Conservation (phyloP, 2,888 invertebrate genomes). For the Leucania comma region DNA sequence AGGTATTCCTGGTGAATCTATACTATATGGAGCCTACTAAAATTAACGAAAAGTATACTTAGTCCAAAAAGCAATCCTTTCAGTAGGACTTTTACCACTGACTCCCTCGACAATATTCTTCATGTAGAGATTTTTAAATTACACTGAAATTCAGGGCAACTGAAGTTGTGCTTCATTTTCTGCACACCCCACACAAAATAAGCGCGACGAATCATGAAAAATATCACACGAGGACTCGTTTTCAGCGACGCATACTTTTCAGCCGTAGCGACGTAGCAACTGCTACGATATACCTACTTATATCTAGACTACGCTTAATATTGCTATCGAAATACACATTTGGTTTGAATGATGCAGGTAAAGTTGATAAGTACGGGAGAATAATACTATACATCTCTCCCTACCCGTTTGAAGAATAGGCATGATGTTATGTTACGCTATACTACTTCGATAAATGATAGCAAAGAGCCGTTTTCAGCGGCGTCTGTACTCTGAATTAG, state of each 20-base stretch:
- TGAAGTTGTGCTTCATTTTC: neutral
- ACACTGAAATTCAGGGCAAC: neutral
- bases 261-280: slow-evolving; percentile 41
- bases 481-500: slow-evolving; percentile 55
- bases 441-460: slow-evolving; percentile 45
- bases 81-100: neutral
- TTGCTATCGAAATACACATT: neutral
- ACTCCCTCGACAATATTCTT: neutral
- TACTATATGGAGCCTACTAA: neutral
- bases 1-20: slow-evolving; percentile 2
- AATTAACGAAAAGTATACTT: neutral
- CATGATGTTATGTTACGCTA: neutral
- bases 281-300: slow-evolving; percentile 5
- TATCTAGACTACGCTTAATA: neutral
- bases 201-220: slow-evolving; percentile 27
- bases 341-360: neutral
- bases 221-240: slow-evolving; percentile 32
- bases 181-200: slow-evolving; percentile 5
- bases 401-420: no score
- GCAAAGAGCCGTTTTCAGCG: slow-evolving; percentile 51
- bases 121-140: neutral
- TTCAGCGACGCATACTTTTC: slow-evolving; percentile 38
- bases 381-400: neutral
- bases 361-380: neutral
- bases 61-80: neutral